Conservation (phyloP, 2,113 vertebrate genomes). For the Aegotheles bennettii region DNA sequence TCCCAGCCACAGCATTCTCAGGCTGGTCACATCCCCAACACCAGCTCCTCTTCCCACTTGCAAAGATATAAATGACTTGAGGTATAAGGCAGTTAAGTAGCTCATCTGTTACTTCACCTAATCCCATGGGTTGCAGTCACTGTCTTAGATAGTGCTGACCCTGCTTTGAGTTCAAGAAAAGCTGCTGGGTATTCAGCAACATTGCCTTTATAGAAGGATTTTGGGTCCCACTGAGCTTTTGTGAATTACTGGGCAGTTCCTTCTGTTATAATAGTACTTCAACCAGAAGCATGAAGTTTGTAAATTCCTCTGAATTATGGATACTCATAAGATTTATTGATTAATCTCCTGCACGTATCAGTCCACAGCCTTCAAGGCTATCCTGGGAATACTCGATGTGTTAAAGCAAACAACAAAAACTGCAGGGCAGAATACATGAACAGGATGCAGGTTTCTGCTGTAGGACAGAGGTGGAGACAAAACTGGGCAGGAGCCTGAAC, state of each 20-base stretch:
- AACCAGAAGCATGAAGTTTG: neutral
- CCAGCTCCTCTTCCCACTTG: neutral
- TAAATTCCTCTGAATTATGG: neutral
- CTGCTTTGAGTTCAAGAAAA: neutral
- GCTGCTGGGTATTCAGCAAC: neutral
- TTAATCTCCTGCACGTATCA: neutral
- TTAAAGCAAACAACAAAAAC: neutral
- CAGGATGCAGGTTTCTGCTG: neutral
- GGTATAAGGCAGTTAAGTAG: neutral
- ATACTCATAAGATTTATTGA: neutral
- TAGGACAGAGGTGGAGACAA: neutral
- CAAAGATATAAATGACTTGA: neutral
- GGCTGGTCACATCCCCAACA: neutral
- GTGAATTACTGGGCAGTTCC: neutral
- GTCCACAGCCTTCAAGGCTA: neutral
- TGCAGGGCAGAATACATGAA: neutral
- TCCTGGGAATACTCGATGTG: neutral
- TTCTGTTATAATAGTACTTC: neutral
- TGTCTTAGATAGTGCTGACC: neutral
- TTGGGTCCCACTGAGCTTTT: neutral
- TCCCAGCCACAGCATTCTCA: neutral
- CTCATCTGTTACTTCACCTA: neutral
- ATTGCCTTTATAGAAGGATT: neutral
- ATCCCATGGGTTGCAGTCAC: neutral
- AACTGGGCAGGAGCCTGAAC: neutral